These are phyloP conservation scores for Procavia capensis DNA, from an alignment of 2,113 vertebrate genomes.

Conservation along the genomic window DNA sequence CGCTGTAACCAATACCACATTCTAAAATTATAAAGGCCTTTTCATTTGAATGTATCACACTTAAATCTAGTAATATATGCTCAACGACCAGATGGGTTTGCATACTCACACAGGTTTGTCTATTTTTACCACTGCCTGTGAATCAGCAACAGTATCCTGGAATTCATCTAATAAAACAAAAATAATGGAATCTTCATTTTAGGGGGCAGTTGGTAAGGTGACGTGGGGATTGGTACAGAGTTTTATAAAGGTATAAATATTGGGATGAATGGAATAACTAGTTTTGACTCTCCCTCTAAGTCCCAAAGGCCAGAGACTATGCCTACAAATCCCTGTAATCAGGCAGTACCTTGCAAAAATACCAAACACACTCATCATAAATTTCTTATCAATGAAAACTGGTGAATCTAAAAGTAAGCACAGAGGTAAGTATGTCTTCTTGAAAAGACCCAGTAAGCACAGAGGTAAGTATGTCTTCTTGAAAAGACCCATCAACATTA, in stretches of 20 bases:
- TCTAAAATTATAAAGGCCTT: background rate
- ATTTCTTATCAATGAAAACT: constrained; percentile 35
- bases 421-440: background rate
- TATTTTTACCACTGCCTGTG: constrained; percentile 84
- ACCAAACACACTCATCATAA: background rate
- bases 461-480: background rate
- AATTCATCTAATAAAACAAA: constrained; percentile 87
- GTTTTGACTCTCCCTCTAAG: background rate
- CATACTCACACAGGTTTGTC: constrained; percentile 88
- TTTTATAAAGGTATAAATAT: background rate
- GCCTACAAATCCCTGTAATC: background rate
- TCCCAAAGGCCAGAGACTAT: background rate
- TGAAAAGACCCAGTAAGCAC: background rate
- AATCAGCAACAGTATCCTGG: constrained; percentile 88
- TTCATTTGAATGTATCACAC: constrained; percentile 30
- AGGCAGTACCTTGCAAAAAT: background rate
- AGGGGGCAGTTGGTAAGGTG: background rate
- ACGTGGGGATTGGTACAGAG: background rate
- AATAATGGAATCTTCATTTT: constrained; percentile 25
- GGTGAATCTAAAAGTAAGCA: background rate
- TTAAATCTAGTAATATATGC: background rate
- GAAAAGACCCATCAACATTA: background rate
- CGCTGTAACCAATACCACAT: background rate
- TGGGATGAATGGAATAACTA: background rate
- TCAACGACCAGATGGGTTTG: constrained; percentile 19